Evolutionary conservation across 2,113 vertebrate species (phyloP).

Genomic region (Hystrix brachyura): DNA sequence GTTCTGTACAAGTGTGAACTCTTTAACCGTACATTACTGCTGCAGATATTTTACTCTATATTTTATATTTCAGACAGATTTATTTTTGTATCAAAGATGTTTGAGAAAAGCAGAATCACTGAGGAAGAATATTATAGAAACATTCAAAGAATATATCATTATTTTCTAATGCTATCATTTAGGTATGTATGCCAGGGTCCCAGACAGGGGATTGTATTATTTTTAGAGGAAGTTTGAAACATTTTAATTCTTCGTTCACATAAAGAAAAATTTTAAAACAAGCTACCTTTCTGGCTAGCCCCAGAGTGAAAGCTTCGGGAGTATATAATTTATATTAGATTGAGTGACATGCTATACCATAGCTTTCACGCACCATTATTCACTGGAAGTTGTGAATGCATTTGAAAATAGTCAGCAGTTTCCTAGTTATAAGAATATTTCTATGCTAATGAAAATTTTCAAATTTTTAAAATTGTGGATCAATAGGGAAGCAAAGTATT

Average conservation of each 20-base stretch:
- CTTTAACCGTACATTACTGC: background rate
- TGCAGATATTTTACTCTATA: background rate
- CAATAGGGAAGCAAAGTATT: background rate
- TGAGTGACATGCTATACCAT: background rate
- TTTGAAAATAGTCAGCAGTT: slow-evolving; percentile 1
- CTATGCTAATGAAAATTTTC: background rate
- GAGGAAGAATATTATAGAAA: background rate
- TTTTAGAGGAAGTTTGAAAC: background rate
- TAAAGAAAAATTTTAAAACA: background rate
- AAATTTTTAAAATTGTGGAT: background rate
- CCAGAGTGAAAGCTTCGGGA: background rate
- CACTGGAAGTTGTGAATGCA: background rate
- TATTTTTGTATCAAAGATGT: background rate
- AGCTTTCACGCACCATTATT: background rate
- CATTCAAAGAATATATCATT: background rate
- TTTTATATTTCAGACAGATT: background rate
- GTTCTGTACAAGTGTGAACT: background rate
- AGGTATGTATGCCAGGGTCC: background rate
- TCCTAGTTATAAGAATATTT: background rate
- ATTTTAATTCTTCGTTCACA: background rate
- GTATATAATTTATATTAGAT: background rate
- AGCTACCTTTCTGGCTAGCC: background rate
- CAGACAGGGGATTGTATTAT: background rate
- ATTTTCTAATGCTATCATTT: background rate
- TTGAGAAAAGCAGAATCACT: background rate